These are phyloP conservation scores for Mobula hypostoma DNA, from an alignment of 2,113 vertebrate species.

Conservation along the genomic window DNA sequence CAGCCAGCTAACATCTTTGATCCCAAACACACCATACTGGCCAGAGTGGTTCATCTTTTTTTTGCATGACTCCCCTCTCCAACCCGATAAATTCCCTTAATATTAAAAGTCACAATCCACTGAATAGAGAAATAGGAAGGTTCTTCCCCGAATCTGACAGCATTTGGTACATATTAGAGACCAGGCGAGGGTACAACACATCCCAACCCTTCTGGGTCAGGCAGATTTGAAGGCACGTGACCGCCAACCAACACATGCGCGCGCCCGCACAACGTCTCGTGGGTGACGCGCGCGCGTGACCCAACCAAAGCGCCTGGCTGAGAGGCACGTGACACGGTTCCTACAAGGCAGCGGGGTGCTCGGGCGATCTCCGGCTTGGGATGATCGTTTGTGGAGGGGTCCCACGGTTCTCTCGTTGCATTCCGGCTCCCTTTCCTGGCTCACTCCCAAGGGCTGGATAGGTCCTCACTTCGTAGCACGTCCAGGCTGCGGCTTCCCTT, in stretches of 20 bases:
- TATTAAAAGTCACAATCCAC: neutral
- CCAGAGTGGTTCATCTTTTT: too few species aligned
- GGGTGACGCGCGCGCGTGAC: neutral
- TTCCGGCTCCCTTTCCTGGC: too few species aligned
- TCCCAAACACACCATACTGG: neutral
- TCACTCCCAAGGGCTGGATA: rapidly evolving
- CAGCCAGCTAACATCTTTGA: neutral
- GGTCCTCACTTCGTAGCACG: neutral
- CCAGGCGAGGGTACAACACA: too few species aligned
- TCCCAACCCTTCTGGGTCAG: too few species aligned
- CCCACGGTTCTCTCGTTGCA: neutral
- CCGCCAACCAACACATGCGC: too few species aligned
- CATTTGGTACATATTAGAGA: neutral
- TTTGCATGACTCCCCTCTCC: neutral
- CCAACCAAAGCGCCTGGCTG: too few species aligned
- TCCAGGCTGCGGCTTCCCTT: neutral
- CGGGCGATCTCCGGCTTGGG: neutral
- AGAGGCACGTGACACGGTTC: neutral
- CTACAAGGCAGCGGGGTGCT: neutral
- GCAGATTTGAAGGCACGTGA: neutral
- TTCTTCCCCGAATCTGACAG: neutral
- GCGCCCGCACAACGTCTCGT: neutral
- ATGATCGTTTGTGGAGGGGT: neutral
- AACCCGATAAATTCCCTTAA: neutral
- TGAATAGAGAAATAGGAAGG: neutral